Conservation (phyloP, 2,888 invertebrate species). For the Mimas tiliae region DNA sequence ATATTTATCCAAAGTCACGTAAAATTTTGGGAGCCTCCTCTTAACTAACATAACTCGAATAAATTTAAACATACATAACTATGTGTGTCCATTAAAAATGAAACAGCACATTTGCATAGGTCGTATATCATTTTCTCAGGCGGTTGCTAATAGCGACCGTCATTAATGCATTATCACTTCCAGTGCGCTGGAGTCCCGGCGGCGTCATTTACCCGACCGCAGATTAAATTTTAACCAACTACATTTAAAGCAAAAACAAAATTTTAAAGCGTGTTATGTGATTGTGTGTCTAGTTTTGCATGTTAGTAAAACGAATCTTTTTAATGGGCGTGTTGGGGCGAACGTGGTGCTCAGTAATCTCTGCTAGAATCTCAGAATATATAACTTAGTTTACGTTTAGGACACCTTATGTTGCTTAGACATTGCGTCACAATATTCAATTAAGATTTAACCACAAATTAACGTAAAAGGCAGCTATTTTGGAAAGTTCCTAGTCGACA, state of each 20-base stretch:
- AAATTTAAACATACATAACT: background rate
- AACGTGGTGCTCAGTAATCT: no score
- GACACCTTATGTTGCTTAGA: no score
- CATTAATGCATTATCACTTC: constrained; percentile 75
- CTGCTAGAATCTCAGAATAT: no score
- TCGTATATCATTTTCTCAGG: constrained; percentile 46
- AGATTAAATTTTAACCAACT: constrained; percentile 48
- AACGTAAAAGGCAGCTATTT: no score
- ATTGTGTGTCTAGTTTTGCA: background rate
- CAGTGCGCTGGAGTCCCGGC: constrained; percentile 51
- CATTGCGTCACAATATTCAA: no score
- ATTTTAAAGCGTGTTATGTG: background rate
- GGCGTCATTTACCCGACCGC: constrained; percentile 33
- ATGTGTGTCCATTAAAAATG: constrained; percentile 9
- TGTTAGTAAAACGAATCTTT: background rate
- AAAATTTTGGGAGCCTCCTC: no score
- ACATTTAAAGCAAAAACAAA: constrained; percentile 40
- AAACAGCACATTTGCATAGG: constrained; percentile 9
- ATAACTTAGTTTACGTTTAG: no score
- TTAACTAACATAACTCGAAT: background rate
- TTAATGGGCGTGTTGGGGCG: no score
- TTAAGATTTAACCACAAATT: no score
- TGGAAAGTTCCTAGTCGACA: no score
- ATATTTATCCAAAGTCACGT: no score
- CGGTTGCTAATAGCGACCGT: constrained; percentile 61